Percentiles rank a stretch among this genome's conserved stretches.
phyloP scores from a whole-genome alignment of 2,888 invertebrate species.

The Tanytarsus gracilentus region DNA sequence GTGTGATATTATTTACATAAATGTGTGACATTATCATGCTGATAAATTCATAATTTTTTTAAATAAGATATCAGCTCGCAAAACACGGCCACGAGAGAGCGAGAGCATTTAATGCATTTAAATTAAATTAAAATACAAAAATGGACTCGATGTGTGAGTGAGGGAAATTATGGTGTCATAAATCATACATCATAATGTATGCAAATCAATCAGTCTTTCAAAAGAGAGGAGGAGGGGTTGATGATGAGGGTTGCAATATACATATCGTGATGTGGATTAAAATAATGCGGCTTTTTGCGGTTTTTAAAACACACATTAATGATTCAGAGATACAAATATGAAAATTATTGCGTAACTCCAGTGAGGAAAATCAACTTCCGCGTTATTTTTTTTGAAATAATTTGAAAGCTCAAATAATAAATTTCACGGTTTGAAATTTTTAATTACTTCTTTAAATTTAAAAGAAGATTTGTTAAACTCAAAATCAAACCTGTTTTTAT shows the following conservation, averaged over 20 bases:
- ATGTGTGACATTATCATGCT: slow-evolving; percentile 6
- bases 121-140: slow-evolving; percentile 2
- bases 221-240: background rate
- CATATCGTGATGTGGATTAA: background rate
- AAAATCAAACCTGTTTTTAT: too few relatives aligned
- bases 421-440: too few relatives aligned
- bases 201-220: slow-evolving; percentile 13
- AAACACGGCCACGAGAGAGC: slow-evolving; percentile 5
- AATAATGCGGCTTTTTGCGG: too few relatives aligned
- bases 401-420: too few relatives aligned
- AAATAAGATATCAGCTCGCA: slow-evolving; percentile 13
- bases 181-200: slow-evolving; percentile 9
- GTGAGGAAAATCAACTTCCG: too few relatives aligned
- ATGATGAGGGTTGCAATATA: background rate
- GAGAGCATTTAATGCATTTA: slow-evolving; percentile 15
- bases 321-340: too few relatives aligned
- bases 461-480: too few relatives aligned
- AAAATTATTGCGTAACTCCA: too few relatives aligned
- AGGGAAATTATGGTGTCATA: slow-evolving; percentile 5
- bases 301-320: too few relatives aligned
- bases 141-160: too few relatives aligned
- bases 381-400: too few relatives aligned
- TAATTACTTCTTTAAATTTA: too few relatives aligned
- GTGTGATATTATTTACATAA: slow-evolving; percentile 2
- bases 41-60: background rate